These are phyloP conservation scores for Liasis olivaceus DNA, from an alignment of 2,797 vertebrate species.

Conservation along the genomic window DNA sequence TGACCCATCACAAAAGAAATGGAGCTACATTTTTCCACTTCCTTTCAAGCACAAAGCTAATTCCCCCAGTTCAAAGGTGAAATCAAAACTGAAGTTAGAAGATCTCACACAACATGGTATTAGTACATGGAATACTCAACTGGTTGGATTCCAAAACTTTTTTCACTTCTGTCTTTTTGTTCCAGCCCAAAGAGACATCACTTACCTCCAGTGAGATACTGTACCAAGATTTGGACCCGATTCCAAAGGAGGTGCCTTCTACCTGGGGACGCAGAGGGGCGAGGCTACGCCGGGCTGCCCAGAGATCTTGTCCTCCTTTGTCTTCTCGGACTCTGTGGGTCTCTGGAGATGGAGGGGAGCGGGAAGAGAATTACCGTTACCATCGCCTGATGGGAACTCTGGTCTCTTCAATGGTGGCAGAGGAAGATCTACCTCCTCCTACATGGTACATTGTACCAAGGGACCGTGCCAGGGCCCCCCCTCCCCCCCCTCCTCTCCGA, in stretches of 20 bases:
- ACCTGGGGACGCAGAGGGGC: not conserved
- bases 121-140: not conserved
- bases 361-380: slow-evolving; percentile 40
- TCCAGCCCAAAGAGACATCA: not conserved
- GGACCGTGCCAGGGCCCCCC: not conserved
- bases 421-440: not conserved
- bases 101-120: not conserved
- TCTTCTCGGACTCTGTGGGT: slow-evolving; percentile 15
- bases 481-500: slow-evolving; percentile 9
- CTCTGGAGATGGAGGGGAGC: slow-evolving; percentile 31
- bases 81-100: not conserved
- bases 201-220: not conserved
- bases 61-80: not conserved
- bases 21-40: not conserved
- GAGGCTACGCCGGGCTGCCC: not conserved
- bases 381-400: slow-evolving; percentile 16
- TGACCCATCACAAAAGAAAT: not conserved
- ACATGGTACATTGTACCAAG: not conserved
- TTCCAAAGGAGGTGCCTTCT: not conserved
- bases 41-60: not conserved
- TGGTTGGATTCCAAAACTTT: not conserved
- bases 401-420: slow-evolving; percentile 12
- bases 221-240: not conserved
- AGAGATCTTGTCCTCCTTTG: not conserved
- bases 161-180: not conserved